Percentiles rank a stretch among this genome's conserved stretches.
phyloP scores from a whole-genome alignment of 2,797 vertebrate species.

The Varecia variegata region DNA sequence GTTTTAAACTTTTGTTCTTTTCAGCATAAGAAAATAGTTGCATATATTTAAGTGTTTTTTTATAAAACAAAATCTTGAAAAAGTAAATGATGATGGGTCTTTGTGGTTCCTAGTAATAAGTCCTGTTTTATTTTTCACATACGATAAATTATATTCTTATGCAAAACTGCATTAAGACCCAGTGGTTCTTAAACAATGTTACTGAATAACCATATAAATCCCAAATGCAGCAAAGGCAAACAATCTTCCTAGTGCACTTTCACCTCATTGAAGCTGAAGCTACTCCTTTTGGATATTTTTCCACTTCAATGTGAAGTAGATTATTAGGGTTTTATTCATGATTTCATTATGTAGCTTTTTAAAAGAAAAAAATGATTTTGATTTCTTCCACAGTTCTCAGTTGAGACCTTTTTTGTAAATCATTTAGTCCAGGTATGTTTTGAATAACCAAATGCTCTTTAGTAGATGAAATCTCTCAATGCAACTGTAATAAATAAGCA shows the following conservation, averaged over 20 bases:
- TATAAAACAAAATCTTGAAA: no score
- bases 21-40: neutral
- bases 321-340: neutral
- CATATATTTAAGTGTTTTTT: no score
- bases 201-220: neutral
- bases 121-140: neutral
- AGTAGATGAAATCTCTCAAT: neutral
- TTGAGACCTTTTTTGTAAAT: neutral
- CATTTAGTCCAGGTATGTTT: neutral
- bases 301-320: neutral
- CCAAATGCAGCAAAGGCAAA: neutral
- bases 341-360: neutral
- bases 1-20: neutral
- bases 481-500: neutral
- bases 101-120: no score
- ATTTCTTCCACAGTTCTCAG: neutral
- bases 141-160: neutral
- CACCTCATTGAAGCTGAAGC: neutral
- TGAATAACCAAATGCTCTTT: neutral
- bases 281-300: neutral
- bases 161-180: neutral
- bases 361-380: neutral
- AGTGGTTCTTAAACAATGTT: neutral
- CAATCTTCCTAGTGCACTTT: neutral
- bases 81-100: no score